Evolutionary conservation across 2,797 vertebrate genomes (phyloP).

Genomic region (Neosilurus mollespiculum): DNA sequence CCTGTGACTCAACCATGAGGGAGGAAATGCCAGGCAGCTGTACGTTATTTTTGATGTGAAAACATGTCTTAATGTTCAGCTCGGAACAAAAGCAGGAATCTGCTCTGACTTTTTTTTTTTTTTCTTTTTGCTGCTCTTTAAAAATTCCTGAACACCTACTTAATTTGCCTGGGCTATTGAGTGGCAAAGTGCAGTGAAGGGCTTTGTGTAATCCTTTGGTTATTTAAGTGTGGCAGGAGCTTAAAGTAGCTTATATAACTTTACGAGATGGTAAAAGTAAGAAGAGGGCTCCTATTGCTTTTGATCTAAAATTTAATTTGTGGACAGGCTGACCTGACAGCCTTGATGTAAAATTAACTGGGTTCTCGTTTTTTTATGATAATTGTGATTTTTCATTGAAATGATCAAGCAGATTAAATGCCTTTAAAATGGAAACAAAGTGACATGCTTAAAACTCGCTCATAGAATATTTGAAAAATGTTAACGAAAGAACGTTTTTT

Average conservation of each 20-base stretch:
- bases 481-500: background rate
- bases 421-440: background rate
- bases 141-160: slow-evolving; percentile 77
- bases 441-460: background rate
- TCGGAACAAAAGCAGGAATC: slow-evolving; percentile 80
- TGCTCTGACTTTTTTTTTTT: slow-evolving; percentile 64
- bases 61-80: slow-evolving; percentile 69
- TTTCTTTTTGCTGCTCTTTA: slow-evolving; percentile 65
- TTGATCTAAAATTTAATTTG: slow-evolving; percentile 67
- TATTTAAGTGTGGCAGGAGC: slow-evolving; percentile 78
- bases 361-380: background rate
- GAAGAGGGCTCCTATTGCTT: slow-evolving; percentile 61
- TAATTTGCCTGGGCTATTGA: slow-evolving; percentile 71
- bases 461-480: background rate
- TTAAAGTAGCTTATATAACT: slow-evolving; percentile 78
- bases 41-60: slow-evolving; percentile 72
- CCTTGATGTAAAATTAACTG: slow-evolving; percentile 13
- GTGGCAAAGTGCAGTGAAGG: slow-evolving; percentile 70
- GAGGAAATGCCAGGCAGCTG: slow-evolving; percentile 76
- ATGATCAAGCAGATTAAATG: background rate
- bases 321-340: slow-evolving; percentile 14
- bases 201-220: slow-evolving; percentile 75
- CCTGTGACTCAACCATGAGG: slow-evolving; percentile 74
- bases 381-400: background rate
- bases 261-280: slow-evolving; percentile 74